A percentile compares a stretch with the other conserved stretches of the same genome.
Evolutionary conservation across 2,888 invertebrate species (phyloP).

Genomic region (Ctenicera cuprea): DNA sequence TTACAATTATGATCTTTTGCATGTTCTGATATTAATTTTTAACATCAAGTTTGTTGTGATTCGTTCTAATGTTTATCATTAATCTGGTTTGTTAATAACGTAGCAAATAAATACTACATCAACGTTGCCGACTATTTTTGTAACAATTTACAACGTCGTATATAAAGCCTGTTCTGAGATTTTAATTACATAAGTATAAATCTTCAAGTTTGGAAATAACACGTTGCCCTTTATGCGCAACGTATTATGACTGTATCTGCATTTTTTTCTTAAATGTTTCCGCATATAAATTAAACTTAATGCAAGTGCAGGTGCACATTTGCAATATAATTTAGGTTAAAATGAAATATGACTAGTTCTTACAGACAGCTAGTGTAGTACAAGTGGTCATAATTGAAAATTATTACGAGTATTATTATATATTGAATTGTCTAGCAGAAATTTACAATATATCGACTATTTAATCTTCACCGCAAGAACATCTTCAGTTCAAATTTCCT

Average conservation of each 20-base stretch:
- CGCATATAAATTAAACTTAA: slow-evolving; percentile 25
- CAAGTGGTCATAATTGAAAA: slow-evolving; percentile 56
- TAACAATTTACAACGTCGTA: no score
- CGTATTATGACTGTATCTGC: slow-evolving; percentile 16
- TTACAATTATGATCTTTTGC: no score
- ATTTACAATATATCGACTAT: slow-evolving; percentile 21
- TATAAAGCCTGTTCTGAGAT: not conserved
- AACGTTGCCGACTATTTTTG: no score
- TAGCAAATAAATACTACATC: no score
- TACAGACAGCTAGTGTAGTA: slow-evolving; percentile 38
- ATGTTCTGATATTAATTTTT: no score
- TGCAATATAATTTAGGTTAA: slow-evolving; percentile 54
- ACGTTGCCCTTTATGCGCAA: slow-evolving; percentile 15
- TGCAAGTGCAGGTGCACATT: slow-evolving; percentile 34
- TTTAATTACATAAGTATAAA: slow-evolving; percentile 4
- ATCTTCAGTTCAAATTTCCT: slow-evolving; percentile 17
- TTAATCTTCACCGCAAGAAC: slow-evolving; percentile 17
- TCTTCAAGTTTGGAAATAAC: slow-evolving; percentile 20
- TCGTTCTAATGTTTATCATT: no score
- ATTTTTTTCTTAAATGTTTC: slow-evolving; percentile 12
- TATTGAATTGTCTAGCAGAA: slow-evolving; percentile 43
- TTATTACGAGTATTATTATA: slow-evolving; percentile 50
- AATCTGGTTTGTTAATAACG: no score
- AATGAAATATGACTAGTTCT: slow-evolving; percentile 51
- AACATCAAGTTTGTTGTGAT: no score